Conservation (phyloP, 2,113 vertebrate species). For the Alethe castanea region DNA sequence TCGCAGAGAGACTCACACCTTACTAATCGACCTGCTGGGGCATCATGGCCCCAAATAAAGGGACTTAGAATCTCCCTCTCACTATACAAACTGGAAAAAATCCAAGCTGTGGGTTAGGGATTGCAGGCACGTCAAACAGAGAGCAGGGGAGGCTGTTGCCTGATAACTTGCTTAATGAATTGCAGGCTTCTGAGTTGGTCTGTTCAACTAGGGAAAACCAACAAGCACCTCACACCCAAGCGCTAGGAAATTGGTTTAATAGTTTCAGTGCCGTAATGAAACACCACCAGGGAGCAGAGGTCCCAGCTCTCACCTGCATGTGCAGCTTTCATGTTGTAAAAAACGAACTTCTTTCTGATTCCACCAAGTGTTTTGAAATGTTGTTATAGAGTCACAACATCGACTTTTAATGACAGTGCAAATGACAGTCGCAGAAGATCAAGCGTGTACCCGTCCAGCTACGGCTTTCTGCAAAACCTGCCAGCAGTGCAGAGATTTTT, state of each 20-base stretch:
- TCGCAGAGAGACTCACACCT: accelerated
- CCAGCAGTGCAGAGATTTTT: neutral
- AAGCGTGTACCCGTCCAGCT: neutral
- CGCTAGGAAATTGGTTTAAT: neutral
- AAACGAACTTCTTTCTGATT: neutral
- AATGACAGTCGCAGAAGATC: neutral
- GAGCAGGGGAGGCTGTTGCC: neutral
- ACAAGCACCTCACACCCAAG: neutral
- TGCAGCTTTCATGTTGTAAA: neutral
- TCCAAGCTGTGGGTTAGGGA: neutral
- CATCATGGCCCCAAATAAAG: neutral
- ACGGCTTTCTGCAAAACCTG: neutral
- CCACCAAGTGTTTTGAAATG: neutral
- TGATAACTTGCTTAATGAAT: slow-evolving; percentile 40
- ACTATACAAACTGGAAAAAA: neutral
- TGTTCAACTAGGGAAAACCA: neutral
- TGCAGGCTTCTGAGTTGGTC: neutral
- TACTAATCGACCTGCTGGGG: neutral
- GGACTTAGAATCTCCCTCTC: neutral
- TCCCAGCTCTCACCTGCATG: neutral
- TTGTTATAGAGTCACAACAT: neutral
- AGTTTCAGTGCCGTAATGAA: neutral
- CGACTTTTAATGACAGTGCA: neutral
- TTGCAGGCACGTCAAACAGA: neutral
- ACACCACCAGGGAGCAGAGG: slow-evolving; percentile 26